Evolutionary conservation across 2,888 invertebrate genomes (phyloP).

Genomic region (Stratiomys singularior): DNA sequence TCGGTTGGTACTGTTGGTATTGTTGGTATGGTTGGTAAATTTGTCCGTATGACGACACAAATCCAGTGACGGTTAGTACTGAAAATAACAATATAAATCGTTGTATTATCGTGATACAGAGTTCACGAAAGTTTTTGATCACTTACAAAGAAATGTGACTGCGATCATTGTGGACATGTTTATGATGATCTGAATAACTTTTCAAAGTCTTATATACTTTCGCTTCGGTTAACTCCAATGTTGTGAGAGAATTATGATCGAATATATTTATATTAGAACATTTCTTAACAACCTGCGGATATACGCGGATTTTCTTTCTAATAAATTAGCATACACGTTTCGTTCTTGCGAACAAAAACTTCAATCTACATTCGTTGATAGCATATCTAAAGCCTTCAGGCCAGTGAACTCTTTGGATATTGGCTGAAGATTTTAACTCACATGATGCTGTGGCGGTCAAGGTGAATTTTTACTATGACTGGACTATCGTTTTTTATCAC

Average conservation of each 20-base stretch:
- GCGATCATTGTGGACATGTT: not conserved
- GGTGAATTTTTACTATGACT: too few species aligned
- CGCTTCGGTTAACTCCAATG: not conserved
- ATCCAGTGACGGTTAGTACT: not conserved
- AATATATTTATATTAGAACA: not conserved
- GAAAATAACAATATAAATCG: not conserved
- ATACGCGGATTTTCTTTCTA: too few species aligned
- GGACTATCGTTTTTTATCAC: too few species aligned
- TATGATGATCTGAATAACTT: not conserved
- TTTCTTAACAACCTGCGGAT: not conserved
- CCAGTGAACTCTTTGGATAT: not conserved
- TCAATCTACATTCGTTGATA: not conserved
- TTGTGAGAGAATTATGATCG: too few species aligned
- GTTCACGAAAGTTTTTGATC: not conserved
- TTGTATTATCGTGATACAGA: not conserved
- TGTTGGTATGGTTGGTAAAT: too few species aligned
- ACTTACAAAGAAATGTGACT: not conserved
- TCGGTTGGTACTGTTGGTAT: not conserved
- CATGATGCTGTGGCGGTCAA: too few species aligned
- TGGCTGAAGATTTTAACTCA: too few species aligned
- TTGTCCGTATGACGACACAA: not conserved
- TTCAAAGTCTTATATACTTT: slow-evolving; percentile 3
- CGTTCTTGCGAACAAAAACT: not conserved
- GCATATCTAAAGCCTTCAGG: not conserved
- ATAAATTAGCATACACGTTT: too few species aligned